These are phyloP conservation scores for Melanostoma scalare DNA, from an alignment of 2,888 invertebrate genomes.

Conservation along the genomic window DNA sequence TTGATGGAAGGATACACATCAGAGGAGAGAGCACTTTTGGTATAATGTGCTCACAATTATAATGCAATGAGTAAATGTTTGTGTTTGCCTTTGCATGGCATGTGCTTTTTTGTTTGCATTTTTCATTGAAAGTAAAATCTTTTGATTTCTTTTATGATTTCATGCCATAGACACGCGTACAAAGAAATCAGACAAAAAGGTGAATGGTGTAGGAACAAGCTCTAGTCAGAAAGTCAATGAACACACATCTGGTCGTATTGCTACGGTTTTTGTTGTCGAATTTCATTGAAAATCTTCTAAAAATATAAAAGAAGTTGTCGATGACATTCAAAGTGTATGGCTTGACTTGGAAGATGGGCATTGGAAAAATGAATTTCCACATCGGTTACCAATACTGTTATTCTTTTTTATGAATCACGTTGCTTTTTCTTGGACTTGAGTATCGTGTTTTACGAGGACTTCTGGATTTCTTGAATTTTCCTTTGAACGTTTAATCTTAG, in stretches of 20 bases:
- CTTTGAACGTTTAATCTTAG: too few species aligned
- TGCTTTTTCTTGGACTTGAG: too few species aligned
- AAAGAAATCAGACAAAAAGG: constrained; percentile 29
- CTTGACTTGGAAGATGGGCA: too few species aligned
- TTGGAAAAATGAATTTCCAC: too few species aligned
- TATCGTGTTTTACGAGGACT: too few species aligned
- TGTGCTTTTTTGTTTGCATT: constrained; percentile 64
- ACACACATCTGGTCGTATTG: constrained; percentile 58
- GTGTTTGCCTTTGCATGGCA: constrained; percentile 47
- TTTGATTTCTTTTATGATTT: constrained; percentile 46
- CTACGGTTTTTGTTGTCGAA: not conserved
- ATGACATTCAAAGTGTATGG: too few species aligned
- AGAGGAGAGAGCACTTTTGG: constrained; percentile 9
- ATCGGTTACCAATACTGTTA: too few species aligned
- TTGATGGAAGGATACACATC: not conserved
- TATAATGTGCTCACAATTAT: constrained; percentile 39
- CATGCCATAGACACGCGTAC: constrained; percentile 15
- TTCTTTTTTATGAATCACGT: too few species aligned
- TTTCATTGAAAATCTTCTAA: too few species aligned
- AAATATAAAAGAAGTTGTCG: too few species aligned
- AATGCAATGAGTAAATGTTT: constrained; percentile 48
- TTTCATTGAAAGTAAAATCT: constrained; percentile 55
- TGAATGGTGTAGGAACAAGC: constrained; percentile 20
- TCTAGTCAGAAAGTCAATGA: constrained; percentile 52
- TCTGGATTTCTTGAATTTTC: too few species aligned